Conservation (phyloP, 2,113 vertebrate species). For the Galbula dea region DNA sequence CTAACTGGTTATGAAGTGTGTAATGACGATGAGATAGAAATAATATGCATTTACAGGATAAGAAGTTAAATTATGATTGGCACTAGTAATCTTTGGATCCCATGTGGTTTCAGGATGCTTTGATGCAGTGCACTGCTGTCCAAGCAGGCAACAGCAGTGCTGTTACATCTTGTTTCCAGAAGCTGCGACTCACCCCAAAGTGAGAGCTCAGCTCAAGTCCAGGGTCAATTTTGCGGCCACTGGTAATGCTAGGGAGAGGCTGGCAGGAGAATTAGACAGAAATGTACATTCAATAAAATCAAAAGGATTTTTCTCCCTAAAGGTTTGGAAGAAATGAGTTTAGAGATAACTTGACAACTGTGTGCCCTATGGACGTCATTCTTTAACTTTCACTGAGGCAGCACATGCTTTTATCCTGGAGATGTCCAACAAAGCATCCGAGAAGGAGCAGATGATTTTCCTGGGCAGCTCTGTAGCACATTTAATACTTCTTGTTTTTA, state of each 20-base stretch:
- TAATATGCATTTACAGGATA: not conserved
- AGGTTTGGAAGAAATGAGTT: constrained; percentile 61
- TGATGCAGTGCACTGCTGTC: constrained; percentile 35
- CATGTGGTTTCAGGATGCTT: constrained; percentile 39
- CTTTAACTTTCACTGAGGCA: constrained; percentile 40
- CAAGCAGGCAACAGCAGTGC: constrained; percentile 31
- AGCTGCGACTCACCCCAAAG: constrained; percentile 46
- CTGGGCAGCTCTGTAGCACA: not conserved
- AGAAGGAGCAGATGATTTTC: not conserved
- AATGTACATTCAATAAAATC: constrained; percentile 63
- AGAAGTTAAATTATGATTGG: not conserved
- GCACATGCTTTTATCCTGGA: not conserved
- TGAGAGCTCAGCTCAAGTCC: constrained; percentile 61
- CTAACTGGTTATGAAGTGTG: not conserved
- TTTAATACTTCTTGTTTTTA: not conserved
- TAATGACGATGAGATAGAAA: not conserved
- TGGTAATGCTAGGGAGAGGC: constrained; percentile 54
- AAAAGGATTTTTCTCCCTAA: constrained; percentile 64
- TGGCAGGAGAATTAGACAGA: constrained; percentile 57
- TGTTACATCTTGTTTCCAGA: constrained; percentile 43
- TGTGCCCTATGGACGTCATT: constrained; percentile 46
- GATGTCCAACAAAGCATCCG: not conserved
- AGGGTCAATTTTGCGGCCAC: constrained; percentile 68
- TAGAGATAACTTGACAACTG: constrained; percentile 54
- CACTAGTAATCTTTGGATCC: constrained; percentile 32